A percentile compares a stretch with the other conserved stretches of the same genome.
Conservation (phyloP, 1,140 invertebrate species). For the Drosophila teissieri region DNA sequence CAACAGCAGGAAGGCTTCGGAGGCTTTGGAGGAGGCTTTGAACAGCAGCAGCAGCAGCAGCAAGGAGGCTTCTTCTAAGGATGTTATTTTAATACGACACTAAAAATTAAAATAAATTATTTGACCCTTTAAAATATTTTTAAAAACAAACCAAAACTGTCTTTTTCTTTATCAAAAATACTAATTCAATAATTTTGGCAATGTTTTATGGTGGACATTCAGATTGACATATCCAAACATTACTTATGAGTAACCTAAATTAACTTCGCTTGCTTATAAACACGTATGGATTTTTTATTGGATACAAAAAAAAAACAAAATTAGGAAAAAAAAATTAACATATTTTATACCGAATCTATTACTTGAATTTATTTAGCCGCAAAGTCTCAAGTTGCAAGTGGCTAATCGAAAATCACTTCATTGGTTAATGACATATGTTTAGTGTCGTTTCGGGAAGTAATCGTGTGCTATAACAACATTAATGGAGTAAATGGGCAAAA, state of each 20-base stretch:
- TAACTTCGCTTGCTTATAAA: too few relatives aligned
- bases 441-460: conserved; percentile 4
- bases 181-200: too few relatives aligned
- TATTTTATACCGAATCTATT: too few relatives aligned
- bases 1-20: conserved; percentile 4
- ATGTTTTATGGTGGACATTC: too few relatives aligned
- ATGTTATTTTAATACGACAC: too few relatives aligned
- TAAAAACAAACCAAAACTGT: not conserved
- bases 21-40: conserved; percentile 13
- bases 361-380: too few relatives aligned
- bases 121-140: not conserved
- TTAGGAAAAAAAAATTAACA: too few relatives aligned
- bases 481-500: not conserved
- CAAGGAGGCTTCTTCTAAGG: conserved; percentile 12
- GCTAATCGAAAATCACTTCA: not conserved
- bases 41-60: conserved; percentile 24
- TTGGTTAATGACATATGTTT: not conserved
- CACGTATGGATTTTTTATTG: too few relatives aligned
- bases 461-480: not conserved
- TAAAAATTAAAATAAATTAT: not conserved
- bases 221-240: too few relatives aligned
- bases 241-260: too few relatives aligned
- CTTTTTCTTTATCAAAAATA: not conserved
- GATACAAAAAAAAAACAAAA: too few relatives aligned
- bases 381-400: not conserved